These are phyloP conservation scores for Andrena dorsata DNA, from an alignment of 2,888 invertebrate genomes.

Conservation along the genomic window DNA sequence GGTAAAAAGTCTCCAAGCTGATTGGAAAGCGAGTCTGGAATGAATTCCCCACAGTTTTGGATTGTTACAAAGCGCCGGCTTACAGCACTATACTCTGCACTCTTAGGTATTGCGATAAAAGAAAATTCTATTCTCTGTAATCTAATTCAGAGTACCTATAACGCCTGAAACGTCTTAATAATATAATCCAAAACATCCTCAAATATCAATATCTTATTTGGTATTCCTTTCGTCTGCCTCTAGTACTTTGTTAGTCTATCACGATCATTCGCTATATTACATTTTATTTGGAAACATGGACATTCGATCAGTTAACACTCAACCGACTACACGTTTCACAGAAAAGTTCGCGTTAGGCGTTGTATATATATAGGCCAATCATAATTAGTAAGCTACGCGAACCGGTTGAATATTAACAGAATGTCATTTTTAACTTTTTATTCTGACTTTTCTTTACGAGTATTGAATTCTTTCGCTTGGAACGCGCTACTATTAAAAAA, in stretches of 20 bases:
- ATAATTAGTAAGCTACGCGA: no score
- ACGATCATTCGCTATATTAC: background rate
- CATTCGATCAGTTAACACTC: background rate
- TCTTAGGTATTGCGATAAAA: constrained; percentile 71
- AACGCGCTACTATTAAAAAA: background rate
- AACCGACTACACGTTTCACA: background rate
- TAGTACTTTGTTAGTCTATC: constrained; percentile 5
- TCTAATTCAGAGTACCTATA: constrained; percentile 21
- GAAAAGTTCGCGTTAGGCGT: no score
- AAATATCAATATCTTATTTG: constrained; percentile 9
- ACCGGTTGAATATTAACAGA: no score
- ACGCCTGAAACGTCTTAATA: constrained; percentile 10
- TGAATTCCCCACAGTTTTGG: background rate
- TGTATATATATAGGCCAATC: no score
- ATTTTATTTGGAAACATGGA: background rate
- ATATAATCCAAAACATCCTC: background rate
- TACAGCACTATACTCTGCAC: constrained; percentile 58
- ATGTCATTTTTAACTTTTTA: no score
- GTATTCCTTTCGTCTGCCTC: background rate
- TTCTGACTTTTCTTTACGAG: background rate
- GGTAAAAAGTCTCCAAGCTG: background rate
- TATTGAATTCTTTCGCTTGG: background rate
- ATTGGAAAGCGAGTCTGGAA: background rate
- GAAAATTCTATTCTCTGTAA: constrained; percentile 8
- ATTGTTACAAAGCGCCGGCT: constrained; percentile 1